Evolutionary conservation across 2,113 vertebrate genomes (phyloP), one percentile per base, ranked within the genome.

Genomic region (Heterochromis multidens): DNA sequence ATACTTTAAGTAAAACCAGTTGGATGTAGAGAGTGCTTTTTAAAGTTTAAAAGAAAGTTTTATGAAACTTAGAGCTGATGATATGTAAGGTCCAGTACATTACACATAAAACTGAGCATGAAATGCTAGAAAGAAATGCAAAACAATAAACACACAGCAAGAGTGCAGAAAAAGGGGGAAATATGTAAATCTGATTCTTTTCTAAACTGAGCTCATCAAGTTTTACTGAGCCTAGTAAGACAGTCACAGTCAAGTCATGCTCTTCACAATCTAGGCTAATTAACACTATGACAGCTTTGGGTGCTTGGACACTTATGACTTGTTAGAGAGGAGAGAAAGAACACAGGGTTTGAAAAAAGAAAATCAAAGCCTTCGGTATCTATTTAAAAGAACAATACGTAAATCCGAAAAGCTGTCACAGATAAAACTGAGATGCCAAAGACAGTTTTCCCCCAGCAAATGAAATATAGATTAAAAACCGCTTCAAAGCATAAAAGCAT

Each of bases 271-370:
- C 62, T 54, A 19, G 70, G 56, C 88, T 91, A 89, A 95, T 93
- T 92, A 93, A 86, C 92, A 87, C 88, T 56, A 56, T 82, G 54
- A 35, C 89, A 89, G 84, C 86, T 90, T 72, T 60, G 87, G 27
- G 61, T 56, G 84, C 49, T 60, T 65, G 81, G 31, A 76, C 54
- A 70, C 37, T 86, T 60, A 87, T 85, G 82, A 76, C 70, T 85
- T 43, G 59, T 11, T 79, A 61, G 63, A 63, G 54, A 79, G 77
- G 79, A 59, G 58, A 77, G 72, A 77, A 61, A 21, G 60, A 82
- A 80, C 79, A 80, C 35, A 60, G 54, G 33, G 27, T 25, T 56
- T 19, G 17, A n/a, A 27, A n/a, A 5, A 74, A 74, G 1, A 31
- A 74, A 74, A 74, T 54, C 33, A 84, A 52, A 84, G 49, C 40